Conservation (phyloP, 2,888 invertebrate species). For the Sipunculus nudus region DNA sequence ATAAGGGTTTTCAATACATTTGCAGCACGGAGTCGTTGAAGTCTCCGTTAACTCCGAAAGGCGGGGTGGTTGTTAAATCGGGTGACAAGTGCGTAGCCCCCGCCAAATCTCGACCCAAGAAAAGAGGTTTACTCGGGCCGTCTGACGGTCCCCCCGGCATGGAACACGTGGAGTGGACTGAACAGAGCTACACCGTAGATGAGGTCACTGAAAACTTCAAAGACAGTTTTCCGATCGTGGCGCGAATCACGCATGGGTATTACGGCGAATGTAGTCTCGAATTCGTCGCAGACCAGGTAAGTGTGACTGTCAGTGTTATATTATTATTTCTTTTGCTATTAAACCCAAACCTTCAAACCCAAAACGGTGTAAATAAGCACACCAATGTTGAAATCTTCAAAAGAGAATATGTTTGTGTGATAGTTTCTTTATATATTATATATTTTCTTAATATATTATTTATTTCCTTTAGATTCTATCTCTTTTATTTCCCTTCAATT, state of each 20-base stretch:
- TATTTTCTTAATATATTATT: too few species aligned
- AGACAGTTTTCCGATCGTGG: constrained; percentile 32
- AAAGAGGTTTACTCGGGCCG: constrained; percentile 10
- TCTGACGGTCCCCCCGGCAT: constrained; percentile 6
- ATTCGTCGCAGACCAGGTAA: constrained; percentile 28
- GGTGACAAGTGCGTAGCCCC: constrained; percentile 36
- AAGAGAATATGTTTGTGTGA: too few species aligned
- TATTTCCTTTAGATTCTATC: too few species aligned
- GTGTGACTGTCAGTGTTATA: too few species aligned
- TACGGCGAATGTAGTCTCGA: constrained; percentile 24
- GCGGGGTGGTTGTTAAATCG: constrained; percentile 17
- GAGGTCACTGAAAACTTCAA: constrained; percentile 21
- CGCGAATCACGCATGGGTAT: constrained; percentile 27
- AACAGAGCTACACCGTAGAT: constrained; percentile 17
- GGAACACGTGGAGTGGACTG: constrained; percentile 18
- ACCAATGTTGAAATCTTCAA: too few species aligned
- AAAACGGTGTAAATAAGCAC: too few species aligned
- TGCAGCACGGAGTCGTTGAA: constrained; percentile 1
- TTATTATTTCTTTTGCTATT: too few species aligned
- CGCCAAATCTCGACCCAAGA: constrained; percentile 34
- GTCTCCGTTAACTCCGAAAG: neutral
- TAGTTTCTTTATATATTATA: too few species aligned
- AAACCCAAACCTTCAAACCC: too few species aligned
- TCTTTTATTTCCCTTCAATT: too few species aligned
- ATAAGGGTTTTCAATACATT: too few species aligned